Evolutionary conservation across 2,888 invertebrate genomes (phyloP), one percentile per base, ranked within the genome.

Genomic region (Odiellus spinosus): DNA sequence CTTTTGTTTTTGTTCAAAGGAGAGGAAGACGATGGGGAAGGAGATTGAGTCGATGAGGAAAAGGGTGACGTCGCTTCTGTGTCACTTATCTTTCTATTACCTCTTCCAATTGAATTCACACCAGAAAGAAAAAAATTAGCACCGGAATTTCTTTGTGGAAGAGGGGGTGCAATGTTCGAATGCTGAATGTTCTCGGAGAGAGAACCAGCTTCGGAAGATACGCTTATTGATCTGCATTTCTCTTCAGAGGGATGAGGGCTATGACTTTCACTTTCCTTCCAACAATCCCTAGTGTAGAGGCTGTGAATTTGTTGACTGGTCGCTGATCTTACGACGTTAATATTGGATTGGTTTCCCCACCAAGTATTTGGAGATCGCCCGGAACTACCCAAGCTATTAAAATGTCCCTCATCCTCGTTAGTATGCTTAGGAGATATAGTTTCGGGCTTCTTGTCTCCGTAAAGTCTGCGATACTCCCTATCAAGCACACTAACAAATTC

Each of bases 391-490:
- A 45, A 39, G 35, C 20, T 12, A 12, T 18, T 5, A 21, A 15
- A 32, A 36, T n/a, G n/a, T 11, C 20, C 8, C 21, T 44, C 20
- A 38, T 36, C 19, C 21, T 38, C 17, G 26, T 26, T 3, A 26
- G 10, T 19, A 38, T 38, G 20, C 14, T 38, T 15, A 3, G 38
- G 38, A 38, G 38, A 15, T 8, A 38, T 38, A 3, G 15, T 38
- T 38, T 49, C 47, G 18, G 49, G 51, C 44, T 52, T 53, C 14
- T 53, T 53, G 3, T 47, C 42, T 38, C 53, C 55, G 47, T 52
- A 55, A 33, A 55, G 45, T 36, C 51, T 47, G 15, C 50, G 47
- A 38, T 55, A 55, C 39, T 55, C 55, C 20, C 48, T 46, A 47
- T 55, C 55, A 38, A 55, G 46, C 17, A 53, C 42, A 40, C 52